A percentile compares a stretch with the other conserved stretches of the same genome.
Evolutionary conservation across 2,113 vertebrate species (phyloP).

Genomic region (Puffinus mauretanicus): DNA sequence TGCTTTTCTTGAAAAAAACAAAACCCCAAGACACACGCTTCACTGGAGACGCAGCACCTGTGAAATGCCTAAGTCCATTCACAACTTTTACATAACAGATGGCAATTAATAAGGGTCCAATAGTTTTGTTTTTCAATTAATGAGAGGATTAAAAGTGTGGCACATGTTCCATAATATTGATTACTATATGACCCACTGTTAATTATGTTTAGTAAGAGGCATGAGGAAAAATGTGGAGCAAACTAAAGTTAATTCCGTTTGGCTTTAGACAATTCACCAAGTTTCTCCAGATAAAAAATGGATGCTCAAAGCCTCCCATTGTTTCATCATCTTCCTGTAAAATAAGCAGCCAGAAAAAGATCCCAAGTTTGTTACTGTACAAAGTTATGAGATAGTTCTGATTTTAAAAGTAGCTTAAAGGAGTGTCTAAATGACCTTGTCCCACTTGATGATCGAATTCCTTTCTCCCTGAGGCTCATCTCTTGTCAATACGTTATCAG

Average conservation of each 20-base stretch:
- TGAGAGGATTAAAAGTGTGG: background rate
- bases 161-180: slow-evolving; percentile 7
- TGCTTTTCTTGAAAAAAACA: background rate
- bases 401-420: slow-evolving; percentile 33
- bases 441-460: slow-evolving; percentile 53
- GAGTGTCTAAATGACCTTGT: slow-evolving; percentile 61
- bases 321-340: background rate
- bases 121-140: slow-evolving; percentile 19
- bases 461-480: slow-evolving; percentile 52
- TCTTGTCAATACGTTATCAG: slow-evolving; percentile 38
- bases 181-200: background rate
- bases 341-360: background rate
- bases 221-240: background rate
- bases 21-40: background rate
- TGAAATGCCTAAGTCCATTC: background rate
- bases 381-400: background rate
- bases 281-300: background rate
- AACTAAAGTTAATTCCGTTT: background rate
- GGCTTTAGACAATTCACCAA: background rate
- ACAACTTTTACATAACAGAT: background rate
- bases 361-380: background rate
- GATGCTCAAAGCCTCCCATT: background rate
- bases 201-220: background rate
- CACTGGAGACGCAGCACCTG: background rate
- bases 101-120: slow-evolving; percentile 7